Percentiles rank a stretch among this genome's conserved stretches.
These are phyloP conservation scores for Ceriagrion tenellum DNA, from an alignment of 2,888 invertebrate genomes.

Conservation along the genomic window DNA sequence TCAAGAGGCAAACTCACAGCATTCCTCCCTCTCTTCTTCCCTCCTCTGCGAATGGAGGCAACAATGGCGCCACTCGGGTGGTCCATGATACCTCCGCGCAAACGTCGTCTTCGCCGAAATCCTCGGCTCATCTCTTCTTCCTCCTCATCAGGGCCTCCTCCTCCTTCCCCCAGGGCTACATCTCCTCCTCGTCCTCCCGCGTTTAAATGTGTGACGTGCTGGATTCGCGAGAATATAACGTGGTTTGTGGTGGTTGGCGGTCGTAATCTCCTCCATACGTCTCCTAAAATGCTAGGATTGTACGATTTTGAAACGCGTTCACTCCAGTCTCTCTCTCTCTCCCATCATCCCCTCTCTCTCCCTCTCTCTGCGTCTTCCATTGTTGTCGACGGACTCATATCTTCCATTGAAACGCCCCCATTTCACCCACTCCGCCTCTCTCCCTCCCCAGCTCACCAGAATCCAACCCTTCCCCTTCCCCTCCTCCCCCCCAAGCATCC, in stretches of 20 bases:
- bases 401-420: slow-evolving; percentile 44
- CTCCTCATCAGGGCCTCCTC: neutral
- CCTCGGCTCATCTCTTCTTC: neutral
- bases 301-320: slow-evolving; percentile 48
- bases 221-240: slow-evolving; percentile 23
- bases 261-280: neutral
- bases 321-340: slow-evolving; percentile 6
- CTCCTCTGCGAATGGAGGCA: slow-evolving; percentile 1
- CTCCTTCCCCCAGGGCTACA: neutral
- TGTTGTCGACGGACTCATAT: slow-evolving; percentile 58
- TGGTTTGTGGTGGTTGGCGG: too few species aligned
- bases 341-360: neutral
- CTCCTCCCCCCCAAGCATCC: too few species aligned
- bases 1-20: neutral
- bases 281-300: slow-evolving; percentile 52
- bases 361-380: neutral
- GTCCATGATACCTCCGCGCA: slow-evolving; percentile 3
- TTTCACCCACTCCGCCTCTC: neutral
- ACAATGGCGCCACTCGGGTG: neutral
- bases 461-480: neutral
- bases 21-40: neutral
- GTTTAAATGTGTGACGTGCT: slow-evolving; percentile 38
- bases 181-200: neutral
- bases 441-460: neutral
- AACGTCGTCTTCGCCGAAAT: slow-evolving; percentile 30